Base-by-base conservation (phyloP, 2,888 invertebrate genomes). In the Netelia virgata region DNA sequence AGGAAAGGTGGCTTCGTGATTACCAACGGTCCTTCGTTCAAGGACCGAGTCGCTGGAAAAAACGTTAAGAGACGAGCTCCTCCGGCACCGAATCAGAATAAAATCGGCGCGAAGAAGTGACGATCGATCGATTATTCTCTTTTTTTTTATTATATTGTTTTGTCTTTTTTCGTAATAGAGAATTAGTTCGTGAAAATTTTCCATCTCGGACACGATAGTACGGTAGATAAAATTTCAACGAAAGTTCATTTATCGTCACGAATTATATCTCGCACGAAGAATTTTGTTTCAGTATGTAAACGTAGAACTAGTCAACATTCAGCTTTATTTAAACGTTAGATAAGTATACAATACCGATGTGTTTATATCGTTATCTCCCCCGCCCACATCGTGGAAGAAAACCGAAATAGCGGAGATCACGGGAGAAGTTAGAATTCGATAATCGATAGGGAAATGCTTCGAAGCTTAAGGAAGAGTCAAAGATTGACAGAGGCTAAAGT, bases 1-100 rank as follows among this genome's bases (percentile, higher is more conserved):
- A 94, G 96, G 18, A 96, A 96, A 92, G 95, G 95, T 0, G 93
- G 94, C 11, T 57, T 90, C 1, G 87, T 82, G 23, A 85, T 86
- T n/a, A 91, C 90, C 41, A 90, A 88, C 3, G 86, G 86, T 2
- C 75, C 86, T 0, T 72, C 85, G 1, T 73, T 87, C 18, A 91
- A 89, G 47, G 90, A 91, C 70, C 90, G 87, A 68, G 82, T 89
- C 28, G 86, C 91, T 10, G 91, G 90, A 66, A 93, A 92, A 63
- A 89, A 91, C 50, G 88, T 92, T 5, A 92, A 93, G 23, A 89
- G 92, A 86, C 89, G 92, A 85, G 93, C 93, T 0, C 92, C 93
- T 1, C 85, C 91, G 20, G 88, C 90, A 0, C 93, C 92, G 3
- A 90, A 87, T 84, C 90, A 90, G 59, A 89, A 87, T 53, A 90